phyloP scores from a whole-genome alignment of 2,113 vertebrate genomes.

The Apodemus speciosus region DNA sequence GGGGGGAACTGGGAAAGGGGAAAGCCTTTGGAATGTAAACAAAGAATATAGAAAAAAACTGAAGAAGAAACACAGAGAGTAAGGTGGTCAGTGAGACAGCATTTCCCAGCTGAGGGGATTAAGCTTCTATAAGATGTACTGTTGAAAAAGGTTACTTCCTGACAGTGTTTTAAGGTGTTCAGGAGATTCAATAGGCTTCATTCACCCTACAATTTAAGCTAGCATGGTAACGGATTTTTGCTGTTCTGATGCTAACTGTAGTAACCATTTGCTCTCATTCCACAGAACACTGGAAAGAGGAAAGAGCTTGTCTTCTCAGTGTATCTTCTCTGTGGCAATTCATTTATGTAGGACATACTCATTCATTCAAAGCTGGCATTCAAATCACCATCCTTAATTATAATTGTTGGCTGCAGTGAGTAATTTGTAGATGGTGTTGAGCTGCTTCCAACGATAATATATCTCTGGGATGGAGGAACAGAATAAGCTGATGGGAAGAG shows the following conservation, averaged over 20 bases:
- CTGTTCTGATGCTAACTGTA: slow-evolving; percentile 17
- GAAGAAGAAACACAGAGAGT: not conserved
- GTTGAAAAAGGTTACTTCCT: not conserved
- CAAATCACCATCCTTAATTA: slow-evolving; percentile 75
- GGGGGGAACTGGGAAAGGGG: too few species aligned
- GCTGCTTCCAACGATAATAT: slow-evolving; percentile 84
- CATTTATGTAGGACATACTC: slow-evolving; percentile 75
- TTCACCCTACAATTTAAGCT: slow-evolving; percentile 53
- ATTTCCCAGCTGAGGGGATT: not conserved
- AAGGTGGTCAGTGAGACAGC: slow-evolving; percentile 1
- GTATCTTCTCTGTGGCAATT: slow-evolving; percentile 56
- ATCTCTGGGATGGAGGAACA: slow-evolving; percentile 70
- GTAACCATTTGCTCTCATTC: slow-evolving; percentile 11
- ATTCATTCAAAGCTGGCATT: slow-evolving; percentile 73
- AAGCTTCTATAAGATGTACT: not conserved
- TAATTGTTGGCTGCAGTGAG: slow-evolving; percentile 80
- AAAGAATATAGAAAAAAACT: too few species aligned
- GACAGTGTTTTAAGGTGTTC: not conserved
- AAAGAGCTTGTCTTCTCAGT: slow-evolving; percentile 40
- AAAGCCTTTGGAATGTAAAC: too few species aligned
- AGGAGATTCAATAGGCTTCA: slow-evolving; percentile 20
- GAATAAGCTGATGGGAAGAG: slow-evolving; percentile 85
- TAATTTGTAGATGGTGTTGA: slow-evolving; percentile 84
- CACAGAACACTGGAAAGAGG: not conserved
- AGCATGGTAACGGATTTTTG: slow-evolving; percentile 40